phyloP scores from a whole-genome alignment of 2,113 vertebrate species.

The Emydura subglobosa region DNA sequence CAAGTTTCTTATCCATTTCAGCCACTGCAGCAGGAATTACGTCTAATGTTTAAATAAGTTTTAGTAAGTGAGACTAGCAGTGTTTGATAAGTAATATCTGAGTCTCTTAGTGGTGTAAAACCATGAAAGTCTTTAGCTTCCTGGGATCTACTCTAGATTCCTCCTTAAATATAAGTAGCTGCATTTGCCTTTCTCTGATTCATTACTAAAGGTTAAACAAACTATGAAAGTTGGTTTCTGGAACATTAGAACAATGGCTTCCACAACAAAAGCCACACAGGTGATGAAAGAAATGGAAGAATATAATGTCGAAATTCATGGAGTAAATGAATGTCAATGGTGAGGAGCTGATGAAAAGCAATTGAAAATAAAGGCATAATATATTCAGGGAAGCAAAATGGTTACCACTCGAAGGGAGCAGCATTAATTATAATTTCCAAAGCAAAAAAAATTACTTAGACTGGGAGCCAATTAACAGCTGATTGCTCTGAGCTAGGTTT shows the following conservation, averaged over 20 bases:
- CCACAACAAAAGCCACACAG: not conserved
- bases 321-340: not conserved
- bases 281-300: not conserved
- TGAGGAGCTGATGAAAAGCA: not conserved
- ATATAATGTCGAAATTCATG: not conserved
- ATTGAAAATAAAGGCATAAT: not conserved
- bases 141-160: not conserved
- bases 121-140: not conserved
- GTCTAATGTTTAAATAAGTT: constrained; percentile 8
- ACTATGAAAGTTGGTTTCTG: not conserved
- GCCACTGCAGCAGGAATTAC: not conserved
- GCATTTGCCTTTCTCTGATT: not conserved
- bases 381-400: not conserved
- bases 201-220: not conserved
- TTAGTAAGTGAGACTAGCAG: not conserved
- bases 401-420: not conserved
- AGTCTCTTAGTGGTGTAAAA: not conserved
- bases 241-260: not conserved
- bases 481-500: not conserved
- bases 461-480: not conserved
- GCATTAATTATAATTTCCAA: not conserved
- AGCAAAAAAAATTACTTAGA: not conserved
- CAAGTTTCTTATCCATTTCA: not conserved
- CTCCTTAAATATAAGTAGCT: not conserved
- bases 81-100: not conserved